Base-by-base conservation (phyloP, 2,797 vertebrate species). In the Falco rusticolus region DNA sequence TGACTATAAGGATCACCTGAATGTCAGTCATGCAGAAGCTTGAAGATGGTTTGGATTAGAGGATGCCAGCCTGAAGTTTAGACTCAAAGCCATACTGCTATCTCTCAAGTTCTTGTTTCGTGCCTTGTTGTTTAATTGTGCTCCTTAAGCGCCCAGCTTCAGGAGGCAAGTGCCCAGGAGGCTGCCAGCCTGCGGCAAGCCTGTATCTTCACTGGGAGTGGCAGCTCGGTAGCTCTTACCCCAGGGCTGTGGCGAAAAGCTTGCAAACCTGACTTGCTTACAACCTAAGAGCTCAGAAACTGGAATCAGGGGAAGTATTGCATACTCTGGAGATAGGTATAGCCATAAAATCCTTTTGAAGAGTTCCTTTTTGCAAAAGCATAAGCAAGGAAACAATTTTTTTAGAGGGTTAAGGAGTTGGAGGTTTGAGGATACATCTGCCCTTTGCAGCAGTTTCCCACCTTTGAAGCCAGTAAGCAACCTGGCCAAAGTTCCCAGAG, bases 281-380 rank as follows among this genome's bases (percentile, higher is more conserved):
- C 53, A 63, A 15, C 24, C 29, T 39, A 31, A 26, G 51, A 48
- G 26, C 68, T 72, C 34, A 63, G 78, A 34, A 76, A 34, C 9
- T 22, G 70, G 65, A 71, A 50, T 28, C 29, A 18, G 43, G 25
- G 19, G 61, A 81, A 4, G 24, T 37, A 10, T 9, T 61, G 43
- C 2, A 0, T 59, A 7, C 51, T 69, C 78, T 34, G 53, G 43
- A 76, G 54, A 20, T 3, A 10, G 16, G 1, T 9, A 5, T 14
- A 63, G 39, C 41, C n/a, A 16, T 10, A 21, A 77, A 50, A 18
- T 25, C 21, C 9, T 50, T 33, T 28, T 22, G 54, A 34, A 54
- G 14, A 12, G 31, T 17, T 87, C 25, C 50, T 59, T 75, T 43
- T 53, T 26, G 18, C 34, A 48, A 71, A 63, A 34, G 24, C 15